phyloP scores from a whole-genome alignment of 2,797 vertebrate genomes.

The Chiloscyllium punctatum region DNA sequence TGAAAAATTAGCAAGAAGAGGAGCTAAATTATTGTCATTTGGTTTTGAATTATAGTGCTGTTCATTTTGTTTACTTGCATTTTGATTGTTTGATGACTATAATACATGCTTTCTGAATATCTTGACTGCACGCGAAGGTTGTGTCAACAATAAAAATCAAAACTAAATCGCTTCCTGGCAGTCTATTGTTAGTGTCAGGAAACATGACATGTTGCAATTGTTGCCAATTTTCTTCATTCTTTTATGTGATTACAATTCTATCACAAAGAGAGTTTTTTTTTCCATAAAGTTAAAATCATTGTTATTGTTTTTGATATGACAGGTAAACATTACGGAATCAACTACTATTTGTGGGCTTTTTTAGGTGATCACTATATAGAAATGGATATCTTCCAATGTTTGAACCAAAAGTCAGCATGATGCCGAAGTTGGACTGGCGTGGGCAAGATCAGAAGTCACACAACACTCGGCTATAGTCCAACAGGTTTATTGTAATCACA shows the following conservation, averaged over 20 bases:
- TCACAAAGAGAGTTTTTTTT: background rate
- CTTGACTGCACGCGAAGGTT: background rate
- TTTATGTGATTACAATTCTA: background rate
- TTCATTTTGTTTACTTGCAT: conserved; percentile 22
- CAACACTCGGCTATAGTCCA: too few species aligned
- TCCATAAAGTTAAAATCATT: background rate
- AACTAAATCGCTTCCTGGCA: background rate
- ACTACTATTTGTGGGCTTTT: background rate
- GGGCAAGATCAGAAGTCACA: too few species aligned
- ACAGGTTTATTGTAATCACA: too few species aligned
- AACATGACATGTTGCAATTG: background rate
- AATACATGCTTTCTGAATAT: background rate
- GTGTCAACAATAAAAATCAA: background rate
- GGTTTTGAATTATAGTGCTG: background rate
- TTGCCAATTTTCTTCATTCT: background rate
- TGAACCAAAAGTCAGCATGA: background rate
- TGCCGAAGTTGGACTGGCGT: too few species aligned
- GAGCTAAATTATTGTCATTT: conserved; percentile 24
- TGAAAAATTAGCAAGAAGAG: conserved; percentile 11
- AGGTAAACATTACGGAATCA: background rate
- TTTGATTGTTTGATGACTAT: conserved; percentile 19
- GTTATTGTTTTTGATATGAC: background rate
- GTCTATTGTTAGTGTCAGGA: background rate
- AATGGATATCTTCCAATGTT: background rate
- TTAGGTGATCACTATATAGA: background rate